A percentile compares a stretch with the other conserved stretches of the same genome.
phyloP scores from a whole-genome alignment of 2,797 vertebrate species.

The Linurgus olivaceus region DNA sequence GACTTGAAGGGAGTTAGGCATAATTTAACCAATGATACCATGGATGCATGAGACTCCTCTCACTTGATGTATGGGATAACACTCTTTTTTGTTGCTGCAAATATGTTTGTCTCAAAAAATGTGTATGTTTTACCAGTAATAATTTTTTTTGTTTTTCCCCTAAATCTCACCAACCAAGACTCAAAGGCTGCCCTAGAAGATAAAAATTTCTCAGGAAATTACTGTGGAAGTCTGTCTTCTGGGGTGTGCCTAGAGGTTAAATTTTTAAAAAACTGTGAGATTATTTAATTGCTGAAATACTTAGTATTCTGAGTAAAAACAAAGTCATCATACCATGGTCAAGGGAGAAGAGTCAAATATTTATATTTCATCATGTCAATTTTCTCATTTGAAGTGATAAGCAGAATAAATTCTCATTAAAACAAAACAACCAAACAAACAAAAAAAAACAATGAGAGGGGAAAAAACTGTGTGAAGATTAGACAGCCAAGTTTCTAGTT shows the following conservation, averaged over 20 bases:
- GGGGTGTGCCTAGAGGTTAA: neutral
- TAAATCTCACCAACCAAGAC: neutral
- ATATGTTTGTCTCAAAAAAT: neutral
- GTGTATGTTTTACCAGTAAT: neutral
- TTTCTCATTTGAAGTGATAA: neutral
- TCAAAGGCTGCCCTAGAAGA: neutral
- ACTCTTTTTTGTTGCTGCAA: neutral
- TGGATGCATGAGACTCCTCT: neutral
- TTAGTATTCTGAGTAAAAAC: neutral
- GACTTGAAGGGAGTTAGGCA: accelerated
- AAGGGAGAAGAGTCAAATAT: neutral
- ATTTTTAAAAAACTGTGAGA: neutral
- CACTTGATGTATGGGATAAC: neutral
- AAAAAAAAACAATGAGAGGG: neutral
- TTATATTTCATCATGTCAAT: accelerated
- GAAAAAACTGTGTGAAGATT: neutral
- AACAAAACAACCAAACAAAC: neutral
- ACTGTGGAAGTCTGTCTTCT: neutral
- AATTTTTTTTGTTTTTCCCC: neutral
- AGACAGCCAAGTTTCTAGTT: neutral
- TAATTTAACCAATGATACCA: neutral
- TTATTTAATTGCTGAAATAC: neutral
- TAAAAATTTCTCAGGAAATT: neutral
- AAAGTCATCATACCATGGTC: neutral
- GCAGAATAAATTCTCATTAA: neutral